Base-by-base conservation (phyloP, 2,797 vertebrate genomes). In the Agapornis canus region DNA sequence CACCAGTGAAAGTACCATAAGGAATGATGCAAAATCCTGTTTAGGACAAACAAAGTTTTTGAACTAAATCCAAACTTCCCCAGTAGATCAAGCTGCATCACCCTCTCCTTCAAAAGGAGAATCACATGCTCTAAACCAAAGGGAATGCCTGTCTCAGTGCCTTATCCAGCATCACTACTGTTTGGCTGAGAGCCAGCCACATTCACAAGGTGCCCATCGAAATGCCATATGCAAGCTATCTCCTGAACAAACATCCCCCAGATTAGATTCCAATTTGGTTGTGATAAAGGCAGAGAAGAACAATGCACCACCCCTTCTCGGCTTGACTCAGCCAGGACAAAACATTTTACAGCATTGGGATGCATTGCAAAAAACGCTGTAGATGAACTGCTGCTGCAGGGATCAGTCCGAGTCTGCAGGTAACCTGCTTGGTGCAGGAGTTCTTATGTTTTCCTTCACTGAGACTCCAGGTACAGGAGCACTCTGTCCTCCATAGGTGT, bases 1-100 rank as follows among this genome's bases (percentile, higher is more conserved):
- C 82, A 84, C 42, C 43, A 70, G 27, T 9, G 13, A 89, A 91
- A 91, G 90, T 23, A 65, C 80, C 37, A 43, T 1, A 11, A 76
- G 56, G 54, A 91, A 89, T 49, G 79, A 93, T 78, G 84, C 92
- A 89, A 95, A 89, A 76, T 13, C 45, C 59, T 86, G 61, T 84
- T 96, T 57, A 92, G 86, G 80, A 92, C 90, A 85, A 90, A 73
- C 57, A 60, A 92, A 95, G 89, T 89, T 95, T 90, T 64, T 91
- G 61, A 96, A 79, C 73, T 86, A 89, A 82, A 94, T 86, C 71
- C 66, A 71, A 86, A 96, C 86, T 96, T 94, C 68, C 64, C 52
- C 32, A 63, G 64, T 42, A 59, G 39, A 92, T 73, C 32, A 85
- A 82, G 57, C 19, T 1, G 8, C 11, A 2, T 23, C n/a, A 40